These are phyloP conservation scores for Siniperca knerii DNA, from an alignment of 2,113 vertebrate species.

Conservation along the genomic window DNA sequence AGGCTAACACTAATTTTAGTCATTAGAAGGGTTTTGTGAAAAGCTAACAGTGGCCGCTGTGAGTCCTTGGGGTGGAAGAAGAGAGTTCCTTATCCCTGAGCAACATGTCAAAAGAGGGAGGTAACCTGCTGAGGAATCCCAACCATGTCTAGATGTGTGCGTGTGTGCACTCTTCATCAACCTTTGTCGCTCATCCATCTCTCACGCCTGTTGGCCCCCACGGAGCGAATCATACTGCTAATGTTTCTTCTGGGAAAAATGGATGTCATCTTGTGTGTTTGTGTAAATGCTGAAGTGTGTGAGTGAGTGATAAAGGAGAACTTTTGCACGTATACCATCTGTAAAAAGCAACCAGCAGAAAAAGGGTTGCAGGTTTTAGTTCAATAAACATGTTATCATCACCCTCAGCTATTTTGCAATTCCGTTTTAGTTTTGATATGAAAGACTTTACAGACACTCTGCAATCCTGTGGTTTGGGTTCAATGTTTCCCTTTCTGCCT, in stretches of 20 bases:
- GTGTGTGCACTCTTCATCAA: conserved; percentile 36
- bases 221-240: conserved; percentile 40
- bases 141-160: conserved; percentile 34
- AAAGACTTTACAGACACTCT: conserved; percentile 49
- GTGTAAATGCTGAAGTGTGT: conserved; percentile 8
- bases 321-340: conserved; percentile 33
- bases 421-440: conserved; percentile 62
- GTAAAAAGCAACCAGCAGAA: not conserved
- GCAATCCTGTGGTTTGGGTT: conserved; percentile 73
- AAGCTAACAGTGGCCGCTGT: conserved; percentile 62
- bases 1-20: conserved; percentile 69
- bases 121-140: conserved; percentile 65
- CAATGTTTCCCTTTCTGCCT: conserved; percentile 54
- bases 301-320: conserved; percentile 34
- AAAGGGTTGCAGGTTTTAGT: conserved; percentile 39
- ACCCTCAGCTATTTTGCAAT: conserved; percentile 55
- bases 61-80: conserved; percentile 45
- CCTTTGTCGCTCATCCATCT: conserved; percentile 65
- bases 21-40: conserved; percentile 54
- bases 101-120: conserved; percentile 58
- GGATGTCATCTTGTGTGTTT: conserved; percentile 47
- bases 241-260: conserved; percentile 62
- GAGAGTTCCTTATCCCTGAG: conserved; percentile 59
- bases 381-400: conserved; percentile 61
- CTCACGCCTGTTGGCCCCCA: conserved; percentile 60